Percentiles rank a stretch among this genome's conserved stretches.
Conservation (phyloP, 2,888 invertebrate genomes). For the Phymatocera aterrima region DNA sequence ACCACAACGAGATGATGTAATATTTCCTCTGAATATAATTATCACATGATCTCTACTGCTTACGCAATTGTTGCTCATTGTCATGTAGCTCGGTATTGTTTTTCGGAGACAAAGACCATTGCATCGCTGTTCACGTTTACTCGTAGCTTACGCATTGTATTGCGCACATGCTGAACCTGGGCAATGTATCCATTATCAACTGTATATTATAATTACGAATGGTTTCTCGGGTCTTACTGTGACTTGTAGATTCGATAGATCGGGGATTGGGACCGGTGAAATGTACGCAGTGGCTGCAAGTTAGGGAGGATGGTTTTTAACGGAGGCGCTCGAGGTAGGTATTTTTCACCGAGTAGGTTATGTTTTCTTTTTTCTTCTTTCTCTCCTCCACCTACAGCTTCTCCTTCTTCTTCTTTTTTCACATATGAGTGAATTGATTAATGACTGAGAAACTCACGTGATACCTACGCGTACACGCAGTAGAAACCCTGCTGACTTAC, state of each 20-base stretch:
- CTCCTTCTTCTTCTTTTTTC: not conserved
- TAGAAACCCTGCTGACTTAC: constrained; percentile 45
- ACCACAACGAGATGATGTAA: not conserved
- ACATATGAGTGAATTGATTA: constrained; percentile 24
- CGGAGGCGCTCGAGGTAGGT: not conserved
- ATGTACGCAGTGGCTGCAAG: constrained; percentile 5
- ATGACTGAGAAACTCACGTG: constrained; percentile 43
- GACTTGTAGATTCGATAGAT: constrained; percentile 17
- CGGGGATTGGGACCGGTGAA: not conserved
- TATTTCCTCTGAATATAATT: not conserved
- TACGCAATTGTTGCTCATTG: not conserved
- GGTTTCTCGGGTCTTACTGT: constrained; percentile 1
- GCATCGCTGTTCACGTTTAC: not conserved
- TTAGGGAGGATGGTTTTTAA: constrained; percentile 10
- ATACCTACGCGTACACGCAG: constrained; percentile 23
- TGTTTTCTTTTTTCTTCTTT: too few relatives aligned
- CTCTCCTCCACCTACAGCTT: too few relatives aligned
- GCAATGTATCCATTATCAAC: constrained; percentile 6
- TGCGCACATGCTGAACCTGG: not conserved
- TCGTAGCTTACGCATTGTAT: not conserved
- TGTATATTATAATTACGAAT: constrained; percentile 25
- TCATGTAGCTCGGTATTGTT: not conserved
- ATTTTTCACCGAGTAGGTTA: constrained; percentile 30
- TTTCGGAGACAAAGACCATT: not conserved
- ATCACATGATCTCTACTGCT: not conserved